Conservation (phyloP, 1,140 invertebrate species). For the Magallana gigas region DNA sequence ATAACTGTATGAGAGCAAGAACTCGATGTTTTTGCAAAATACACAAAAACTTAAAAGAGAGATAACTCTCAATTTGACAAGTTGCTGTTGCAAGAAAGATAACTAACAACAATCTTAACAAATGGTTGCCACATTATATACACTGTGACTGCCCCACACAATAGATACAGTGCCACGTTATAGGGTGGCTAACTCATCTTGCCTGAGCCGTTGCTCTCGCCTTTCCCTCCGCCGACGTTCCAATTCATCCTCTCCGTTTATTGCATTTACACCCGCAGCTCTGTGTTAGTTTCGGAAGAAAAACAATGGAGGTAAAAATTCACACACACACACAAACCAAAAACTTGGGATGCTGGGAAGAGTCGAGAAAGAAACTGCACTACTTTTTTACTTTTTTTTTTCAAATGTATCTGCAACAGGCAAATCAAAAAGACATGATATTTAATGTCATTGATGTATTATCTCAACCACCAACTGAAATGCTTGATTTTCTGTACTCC, state of each 20-base stretch:
- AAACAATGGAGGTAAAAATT: slow-evolving; percentile 47
- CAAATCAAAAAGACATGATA: neutral
- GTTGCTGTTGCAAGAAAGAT: neutral
- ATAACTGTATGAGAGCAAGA: too few species aligned
- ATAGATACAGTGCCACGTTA: neutral
- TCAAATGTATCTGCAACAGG: neutral
- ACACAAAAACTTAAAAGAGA: too few species aligned
- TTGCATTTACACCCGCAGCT: slow-evolving; percentile 58
- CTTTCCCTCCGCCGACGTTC: slow-evolving; percentile 62
- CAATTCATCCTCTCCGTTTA: slow-evolving; percentile 67
- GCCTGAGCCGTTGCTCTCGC: slow-evolving; percentile 61
- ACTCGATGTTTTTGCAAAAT: too few species aligned
- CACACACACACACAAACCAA: slow-evolving; percentile 37
- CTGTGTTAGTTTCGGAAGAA: slow-evolving; percentile 59
- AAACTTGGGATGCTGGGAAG: slow-evolving; percentile 18
- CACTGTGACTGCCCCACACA: neutral
- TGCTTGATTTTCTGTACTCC: neutral
- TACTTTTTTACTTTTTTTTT: neutral
- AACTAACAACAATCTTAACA: neutral
- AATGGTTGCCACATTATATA: neutral
- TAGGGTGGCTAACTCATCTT: slow-evolving; percentile 46
- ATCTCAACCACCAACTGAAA: neutral
- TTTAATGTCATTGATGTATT: neutral
- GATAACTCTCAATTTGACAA: too few species aligned
- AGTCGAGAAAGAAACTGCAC: slow-evolving; percentile 7